phyloP scores from a whole-genome alignment of 2,888 invertebrate species.

The Aporophyla nigra region DNA sequence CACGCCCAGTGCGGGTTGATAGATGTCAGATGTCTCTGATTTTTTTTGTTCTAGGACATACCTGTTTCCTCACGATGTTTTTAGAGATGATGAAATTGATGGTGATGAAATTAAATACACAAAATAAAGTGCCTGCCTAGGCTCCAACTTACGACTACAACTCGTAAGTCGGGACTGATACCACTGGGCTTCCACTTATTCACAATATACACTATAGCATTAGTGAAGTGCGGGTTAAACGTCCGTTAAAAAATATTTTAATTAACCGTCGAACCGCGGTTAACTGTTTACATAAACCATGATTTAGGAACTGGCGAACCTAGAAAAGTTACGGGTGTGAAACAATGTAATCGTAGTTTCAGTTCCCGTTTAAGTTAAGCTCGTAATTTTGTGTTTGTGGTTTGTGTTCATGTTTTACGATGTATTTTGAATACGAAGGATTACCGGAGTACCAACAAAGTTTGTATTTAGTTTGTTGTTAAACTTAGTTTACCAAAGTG shows the following conservation, averaged over 20 bases:
- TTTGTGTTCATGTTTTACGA: conserved; percentile 20
- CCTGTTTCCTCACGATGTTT: too few species aligned
- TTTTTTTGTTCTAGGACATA: too few species aligned
- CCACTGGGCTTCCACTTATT: too few species aligned
- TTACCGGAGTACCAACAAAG: background rate
- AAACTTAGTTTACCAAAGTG: background rate
- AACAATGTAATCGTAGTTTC: conserved; percentile 57
- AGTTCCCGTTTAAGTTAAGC: conserved; percentile 14
- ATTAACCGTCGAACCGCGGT: conserved; percentile 31
- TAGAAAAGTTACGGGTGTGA: conserved; percentile 47
- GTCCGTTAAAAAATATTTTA: conserved; percentile 51
- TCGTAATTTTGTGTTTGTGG: conserved; percentile 45
- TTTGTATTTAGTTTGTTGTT: background rate
- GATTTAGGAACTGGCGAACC: conserved; percentile 45
- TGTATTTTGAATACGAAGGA: conserved; percentile 2
- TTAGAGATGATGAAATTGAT: too few species aligned
- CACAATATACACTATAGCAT: background rate
- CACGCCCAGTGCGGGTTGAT: too few species aligned
- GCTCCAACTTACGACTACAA: too few species aligned
- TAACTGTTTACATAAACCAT: conserved; percentile 57
- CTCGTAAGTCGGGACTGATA: too few species aligned
- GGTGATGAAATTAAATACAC: too few species aligned
- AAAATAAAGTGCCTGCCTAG: too few species aligned
- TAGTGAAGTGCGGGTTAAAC: conserved; percentile 12
- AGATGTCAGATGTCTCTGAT: too few species aligned